These are phyloP conservation scores for Ophion costatus DNA, from an alignment of 2,888 invertebrate species.

Conservation along the genomic window DNA sequence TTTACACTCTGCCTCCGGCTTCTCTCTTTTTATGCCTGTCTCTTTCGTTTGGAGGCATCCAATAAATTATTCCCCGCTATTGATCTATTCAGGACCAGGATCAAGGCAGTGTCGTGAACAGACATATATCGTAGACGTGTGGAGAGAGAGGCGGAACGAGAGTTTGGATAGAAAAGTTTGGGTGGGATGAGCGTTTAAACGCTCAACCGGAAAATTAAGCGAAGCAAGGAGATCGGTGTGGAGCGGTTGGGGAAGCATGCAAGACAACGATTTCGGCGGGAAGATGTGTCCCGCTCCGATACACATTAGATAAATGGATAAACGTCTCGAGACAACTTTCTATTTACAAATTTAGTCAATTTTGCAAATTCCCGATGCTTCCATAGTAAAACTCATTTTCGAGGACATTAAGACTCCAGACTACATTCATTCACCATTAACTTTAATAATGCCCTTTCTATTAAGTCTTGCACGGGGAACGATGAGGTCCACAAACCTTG, in stretches of 20 bases:
- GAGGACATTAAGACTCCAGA: not conserved
- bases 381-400: not conserved
- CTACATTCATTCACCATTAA: not conserved
- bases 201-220: constrained; percentile 59
- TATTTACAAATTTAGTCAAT: not conserved
- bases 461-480: not conserved
- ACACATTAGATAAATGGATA: constrained; percentile 6
- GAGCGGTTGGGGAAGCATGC: constrained; percentile 26
- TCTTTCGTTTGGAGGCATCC: constrained; percentile 31
- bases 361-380: not conserved
- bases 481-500: not conserved
- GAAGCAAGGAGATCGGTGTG: constrained; percentile 13
- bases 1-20: constrained; percentile 7
- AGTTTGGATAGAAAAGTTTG: not conserved
- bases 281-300: constrained; percentile 14
- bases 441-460: not conserved
- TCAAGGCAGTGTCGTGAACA: constrained; percentile 11
- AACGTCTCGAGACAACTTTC: not conserved
- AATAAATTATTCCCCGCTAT: constrained; percentile 57
- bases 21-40: constrained; percentile 11
- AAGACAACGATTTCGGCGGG: constrained; percentile 29
- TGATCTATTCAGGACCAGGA: constrained; percentile 36
- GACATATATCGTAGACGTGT: constrained; percentile 13
- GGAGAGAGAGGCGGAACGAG: constrained; percentile 6
- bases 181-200: constrained; percentile 41